Evolutionary conservation across 2,888 invertebrate genomes (phyloP).

Genomic region (Eupithecia vulgata): DNA sequence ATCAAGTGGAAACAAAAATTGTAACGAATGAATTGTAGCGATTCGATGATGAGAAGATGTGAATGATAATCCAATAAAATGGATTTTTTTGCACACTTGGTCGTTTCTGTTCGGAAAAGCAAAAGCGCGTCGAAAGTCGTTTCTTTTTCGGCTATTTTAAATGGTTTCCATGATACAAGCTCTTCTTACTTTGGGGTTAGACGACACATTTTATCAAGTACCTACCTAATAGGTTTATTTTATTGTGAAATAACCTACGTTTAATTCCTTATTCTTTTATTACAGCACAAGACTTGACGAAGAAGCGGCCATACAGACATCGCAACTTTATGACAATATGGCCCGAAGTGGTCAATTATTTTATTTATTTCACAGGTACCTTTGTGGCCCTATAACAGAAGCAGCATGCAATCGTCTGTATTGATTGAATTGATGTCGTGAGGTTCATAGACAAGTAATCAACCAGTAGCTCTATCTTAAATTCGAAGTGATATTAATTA

Average conservation of each 20-base stretch:
- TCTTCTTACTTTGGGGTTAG: too few relatives aligned
- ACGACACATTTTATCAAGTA: too few relatives aligned
- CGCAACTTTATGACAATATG: too few relatives aligned
- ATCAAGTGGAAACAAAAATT: too few relatives aligned
- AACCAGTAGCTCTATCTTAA: background rate
- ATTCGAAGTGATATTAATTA: background rate
- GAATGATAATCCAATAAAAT: background rate
- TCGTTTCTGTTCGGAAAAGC: background rate
- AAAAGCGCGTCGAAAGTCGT: background rate
- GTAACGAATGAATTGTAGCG: background rate
- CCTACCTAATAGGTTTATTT: too few relatives aligned
- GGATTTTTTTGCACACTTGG: background rate
- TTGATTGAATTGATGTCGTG: conserved; percentile 24
- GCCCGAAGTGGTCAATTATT: background rate
- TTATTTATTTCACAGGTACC: background rate
- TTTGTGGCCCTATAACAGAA: conserved; percentile 25
- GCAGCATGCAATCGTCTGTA: conserved; percentile 32
- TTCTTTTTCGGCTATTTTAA: too few relatives aligned
- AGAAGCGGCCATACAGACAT: too few relatives aligned
- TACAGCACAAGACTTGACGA: too few relatives aligned
- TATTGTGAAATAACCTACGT: too few relatives aligned
- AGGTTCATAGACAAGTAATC: conserved; percentile 2
- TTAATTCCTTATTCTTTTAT: too few relatives aligned
- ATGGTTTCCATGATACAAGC: too few relatives aligned
- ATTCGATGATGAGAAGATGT: background rate